Percentiles rank a stretch among this genome's conserved stretches.
Conservation (phyloP, 2,797 vertebrate species). For the Scolopax bukidnonensis region DNA sequence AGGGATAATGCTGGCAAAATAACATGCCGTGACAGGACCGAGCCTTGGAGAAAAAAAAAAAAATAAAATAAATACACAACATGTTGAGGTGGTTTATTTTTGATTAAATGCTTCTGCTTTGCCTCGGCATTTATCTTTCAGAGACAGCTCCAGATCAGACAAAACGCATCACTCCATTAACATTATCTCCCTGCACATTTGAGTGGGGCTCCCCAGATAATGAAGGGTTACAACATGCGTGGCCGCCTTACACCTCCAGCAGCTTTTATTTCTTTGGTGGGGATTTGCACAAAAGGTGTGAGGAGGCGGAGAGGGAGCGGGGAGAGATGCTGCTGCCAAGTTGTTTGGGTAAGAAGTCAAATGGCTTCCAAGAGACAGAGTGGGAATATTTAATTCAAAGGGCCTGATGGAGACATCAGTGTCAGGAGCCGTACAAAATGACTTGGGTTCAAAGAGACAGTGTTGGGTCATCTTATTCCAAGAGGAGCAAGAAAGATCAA, state of each 20-base stretch:
- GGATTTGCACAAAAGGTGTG: slow-evolving; percentile 32
- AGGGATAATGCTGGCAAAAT: slow-evolving; percentile 47
- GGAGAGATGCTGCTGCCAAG: not conserved
- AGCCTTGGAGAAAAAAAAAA: not conserved
- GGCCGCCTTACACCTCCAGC: slow-evolving; percentile 23
- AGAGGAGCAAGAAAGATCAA: not conserved
- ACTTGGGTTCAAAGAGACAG: not conserved
- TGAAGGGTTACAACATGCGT: slow-evolving; percentile 27
- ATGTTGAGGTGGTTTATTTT: slow-evolving; percentile 65
- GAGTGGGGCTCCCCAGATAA: slow-evolving; percentile 34
- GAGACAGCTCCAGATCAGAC: slow-evolving; percentile 60
- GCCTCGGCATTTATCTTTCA: slow-evolving; percentile 67
- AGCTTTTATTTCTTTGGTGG: slow-evolving; percentile 18
- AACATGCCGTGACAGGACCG: slow-evolving; percentile 28
- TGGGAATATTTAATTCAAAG: not conserved
- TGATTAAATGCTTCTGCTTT: slow-evolving; percentile 67
- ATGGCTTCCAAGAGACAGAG: not conserved
- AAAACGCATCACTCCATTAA: slow-evolving; percentile 69
- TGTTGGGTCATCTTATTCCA: not conserved
- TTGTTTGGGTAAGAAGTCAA: slow-evolving; percentile 43
- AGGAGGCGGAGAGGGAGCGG: not conserved
- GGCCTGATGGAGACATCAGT: not conserved
- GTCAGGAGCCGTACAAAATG: not conserved
- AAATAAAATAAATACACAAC: not conserved
- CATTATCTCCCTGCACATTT: slow-evolving; percentile 67